Percentiles rank a stretch among this genome's conserved stretches.
These are phyloP conservation scores for Lophotis ruficrista DNA, from an alignment of 2,113 vertebrate genomes.

Conservation along the genomic window DNA sequence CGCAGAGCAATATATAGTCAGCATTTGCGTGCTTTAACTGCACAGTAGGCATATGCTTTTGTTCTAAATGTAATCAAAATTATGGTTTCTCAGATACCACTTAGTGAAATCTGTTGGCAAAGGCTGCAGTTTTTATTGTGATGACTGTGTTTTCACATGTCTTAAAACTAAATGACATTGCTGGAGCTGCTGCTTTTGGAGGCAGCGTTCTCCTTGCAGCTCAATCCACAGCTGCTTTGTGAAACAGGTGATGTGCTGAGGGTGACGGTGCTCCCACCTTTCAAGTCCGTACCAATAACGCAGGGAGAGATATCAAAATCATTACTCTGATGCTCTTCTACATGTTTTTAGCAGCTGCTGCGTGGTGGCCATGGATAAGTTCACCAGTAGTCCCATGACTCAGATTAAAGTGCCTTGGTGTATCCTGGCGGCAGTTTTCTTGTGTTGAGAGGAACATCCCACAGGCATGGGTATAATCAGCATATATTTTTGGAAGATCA, in stretches of 20 bases:
- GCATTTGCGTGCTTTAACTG: constrained; percentile 22
- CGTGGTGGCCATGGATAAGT: neutral
- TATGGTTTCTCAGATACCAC: constrained; percentile 49
- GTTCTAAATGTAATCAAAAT: constrained; percentile 62
- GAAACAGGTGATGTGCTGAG: neutral
- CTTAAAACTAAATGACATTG: neutral
- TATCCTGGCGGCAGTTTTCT: neutral
- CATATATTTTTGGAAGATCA: neutral
- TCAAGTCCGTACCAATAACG: neutral
- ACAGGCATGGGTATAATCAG: neutral
- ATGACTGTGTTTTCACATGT: constrained; percentile 32
- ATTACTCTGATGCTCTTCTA: neutral
- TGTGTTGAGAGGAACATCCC: neutral
- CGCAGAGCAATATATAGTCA: constrained; percentile 30
- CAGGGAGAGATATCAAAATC: neutral
- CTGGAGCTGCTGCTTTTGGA: neutral
- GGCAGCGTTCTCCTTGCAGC: neutral
- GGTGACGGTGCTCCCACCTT: neutral
- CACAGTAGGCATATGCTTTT: constrained; percentile 65
- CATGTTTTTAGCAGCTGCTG: neutral
- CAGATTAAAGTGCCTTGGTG: neutral
- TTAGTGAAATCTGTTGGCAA: constrained; percentile 62
- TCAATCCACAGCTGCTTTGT: neutral
- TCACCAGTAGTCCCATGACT: neutral
- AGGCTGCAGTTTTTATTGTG: constrained; percentile 10